phyloP scores from a whole-genome alignment of 2,888 invertebrate species.

The Acanthosepion pharaonis region DNA sequence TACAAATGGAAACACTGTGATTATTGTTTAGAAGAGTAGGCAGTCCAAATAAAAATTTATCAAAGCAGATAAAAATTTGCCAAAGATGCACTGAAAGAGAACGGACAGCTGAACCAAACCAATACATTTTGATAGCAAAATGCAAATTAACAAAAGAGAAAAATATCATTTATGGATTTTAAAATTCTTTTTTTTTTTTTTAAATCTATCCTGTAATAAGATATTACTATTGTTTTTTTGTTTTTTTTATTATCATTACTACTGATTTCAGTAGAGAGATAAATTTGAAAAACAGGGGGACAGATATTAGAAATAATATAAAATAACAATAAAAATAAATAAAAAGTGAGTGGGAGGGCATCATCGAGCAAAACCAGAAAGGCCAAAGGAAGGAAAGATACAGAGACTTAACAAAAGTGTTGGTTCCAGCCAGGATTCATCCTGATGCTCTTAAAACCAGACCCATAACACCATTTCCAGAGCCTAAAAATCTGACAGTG shows the following conservation, averaged over 20 bases:
- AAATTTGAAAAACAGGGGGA: not conserved
- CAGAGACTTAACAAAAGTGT: not conserved
- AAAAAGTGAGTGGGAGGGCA: not conserved
- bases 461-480: not conserved
- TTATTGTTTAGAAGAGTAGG: constrained; percentile 2
- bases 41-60: not conserved
- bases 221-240: not conserved
- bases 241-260: not conserved
- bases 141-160: not conserved
- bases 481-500: not conserved
- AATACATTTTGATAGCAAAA: not conserved
- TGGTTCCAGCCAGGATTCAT: not conserved
- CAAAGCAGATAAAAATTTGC: not conserved
- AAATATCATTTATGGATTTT: not conserved
- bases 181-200: not conserved
- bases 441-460: not conserved
- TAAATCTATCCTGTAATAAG: not conserved
- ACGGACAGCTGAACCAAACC: not conserved
- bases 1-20: not conserved
- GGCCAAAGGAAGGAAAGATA: not conserved
- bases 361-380: not conserved
- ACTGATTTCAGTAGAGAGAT: not conserved
- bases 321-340: not conserved
- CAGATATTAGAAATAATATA: not conserved
- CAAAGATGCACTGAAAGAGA: not conserved